Conservation (phyloP, 2,113 vertebrate genomes). For the Pycnonotus jocosus region DNA sequence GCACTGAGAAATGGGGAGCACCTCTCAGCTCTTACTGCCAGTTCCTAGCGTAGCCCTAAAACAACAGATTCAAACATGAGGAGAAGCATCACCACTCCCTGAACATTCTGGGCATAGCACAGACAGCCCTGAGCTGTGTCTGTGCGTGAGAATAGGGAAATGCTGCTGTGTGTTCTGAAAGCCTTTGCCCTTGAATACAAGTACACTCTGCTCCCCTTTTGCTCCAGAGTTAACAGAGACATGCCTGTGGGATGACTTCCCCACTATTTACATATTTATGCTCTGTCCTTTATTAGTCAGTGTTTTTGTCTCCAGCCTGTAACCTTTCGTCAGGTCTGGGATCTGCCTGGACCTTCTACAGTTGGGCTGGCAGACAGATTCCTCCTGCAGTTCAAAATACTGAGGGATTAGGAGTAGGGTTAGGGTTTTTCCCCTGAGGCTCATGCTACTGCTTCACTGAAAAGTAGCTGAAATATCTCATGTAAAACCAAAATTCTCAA, state of each 20-base stretch:
- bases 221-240: not conserved
- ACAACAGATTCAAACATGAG: not conserved
- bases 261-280: constrained; percentile 42
- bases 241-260: not conserved
- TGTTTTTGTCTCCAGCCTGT: constrained; percentile 13
- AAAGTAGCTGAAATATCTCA: not conserved
- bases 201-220: not conserved
- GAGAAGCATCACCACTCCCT: not conserved
- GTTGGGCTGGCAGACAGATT: not conserved
- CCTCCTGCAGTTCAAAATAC: not conserved
- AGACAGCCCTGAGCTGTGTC: not conserved
- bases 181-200: not conserved
- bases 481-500: not conserved
- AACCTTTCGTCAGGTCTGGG: constrained; percentile 42
- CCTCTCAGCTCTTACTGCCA: not conserved
- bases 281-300: constrained; percentile 23
- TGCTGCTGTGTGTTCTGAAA: not conserved
- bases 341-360: not conserved
- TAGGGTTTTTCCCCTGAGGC: not conserved
- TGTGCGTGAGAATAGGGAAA: not conserved
- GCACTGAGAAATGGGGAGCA: not conserved
- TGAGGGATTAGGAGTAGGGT: not conserved
- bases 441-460: not conserved
- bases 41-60: not conserved
- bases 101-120: accelerated